Evolutionary conservation across 1,140 invertebrate species (phyloP).

Genomic region (Paramacrobiotus metropolitanus): DNA sequence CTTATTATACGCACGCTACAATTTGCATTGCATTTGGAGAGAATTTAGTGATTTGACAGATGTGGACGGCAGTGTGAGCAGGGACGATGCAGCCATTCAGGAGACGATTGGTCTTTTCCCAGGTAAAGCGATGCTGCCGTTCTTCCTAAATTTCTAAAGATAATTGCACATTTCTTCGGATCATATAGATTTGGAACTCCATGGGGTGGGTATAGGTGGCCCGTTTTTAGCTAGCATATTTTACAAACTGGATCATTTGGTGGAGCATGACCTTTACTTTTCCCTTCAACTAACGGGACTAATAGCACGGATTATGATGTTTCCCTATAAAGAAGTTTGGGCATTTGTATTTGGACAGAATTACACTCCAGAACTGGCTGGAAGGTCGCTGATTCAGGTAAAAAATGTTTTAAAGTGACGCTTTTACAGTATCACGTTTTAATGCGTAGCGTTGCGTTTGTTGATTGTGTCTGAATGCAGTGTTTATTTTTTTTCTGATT

Average conservation of each 20-base stretch:
- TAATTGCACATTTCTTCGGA: no score
- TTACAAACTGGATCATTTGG: constrained; percentile 54
- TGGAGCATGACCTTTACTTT: constrained; percentile 55
- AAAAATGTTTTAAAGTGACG: neutral
- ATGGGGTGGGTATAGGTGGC: constrained; percentile 26
- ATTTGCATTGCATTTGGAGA: no score
- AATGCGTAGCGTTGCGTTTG: neutral
- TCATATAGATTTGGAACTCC: neutral
- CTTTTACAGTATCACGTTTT: no score
- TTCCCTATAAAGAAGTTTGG: constrained; percentile 60
- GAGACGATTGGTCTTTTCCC: neutral
- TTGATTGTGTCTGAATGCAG: neutral
- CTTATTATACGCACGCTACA: neutral
- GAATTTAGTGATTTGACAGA: no score
- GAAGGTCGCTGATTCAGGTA: constrained; percentile 70
- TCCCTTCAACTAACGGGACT: constrained; percentile 71
- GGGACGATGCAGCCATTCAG: no score
- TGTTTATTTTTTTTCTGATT: no score
- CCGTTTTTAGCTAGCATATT: constrained; percentile 60
- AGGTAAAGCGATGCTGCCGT: no score
- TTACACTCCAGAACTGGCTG: constrained; percentile 61
- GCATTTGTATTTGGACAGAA: constrained; percentile 64
- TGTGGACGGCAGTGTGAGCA: no score
- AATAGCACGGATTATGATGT: constrained; percentile 56
- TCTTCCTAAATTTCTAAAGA: no score